phyloP scores from a whole-genome alignment of 2,113 vertebrate genomes.

The Anolis sagrei region DNA sequence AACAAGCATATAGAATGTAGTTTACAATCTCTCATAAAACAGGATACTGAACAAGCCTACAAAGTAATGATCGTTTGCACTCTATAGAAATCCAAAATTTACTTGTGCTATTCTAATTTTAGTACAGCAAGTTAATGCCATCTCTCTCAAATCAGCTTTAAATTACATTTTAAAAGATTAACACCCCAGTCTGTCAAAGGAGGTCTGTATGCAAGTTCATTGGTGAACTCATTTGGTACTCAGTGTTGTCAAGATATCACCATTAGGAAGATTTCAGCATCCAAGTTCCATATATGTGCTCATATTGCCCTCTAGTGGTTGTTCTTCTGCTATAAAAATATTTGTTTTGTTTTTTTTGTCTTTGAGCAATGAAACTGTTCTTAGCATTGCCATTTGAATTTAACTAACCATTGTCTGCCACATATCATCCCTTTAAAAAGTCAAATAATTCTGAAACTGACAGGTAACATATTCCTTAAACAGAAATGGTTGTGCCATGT shows the following conservation, averaged over 20 bases:
- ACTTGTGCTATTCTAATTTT: neutral
- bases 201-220: neutral
- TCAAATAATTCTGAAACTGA: neutral
- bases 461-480: neutral
- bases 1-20: neutral
- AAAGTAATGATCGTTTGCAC: neutral
- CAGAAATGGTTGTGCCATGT: neutral
- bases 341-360: neutral
- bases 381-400: neutral
- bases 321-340: accelerated
- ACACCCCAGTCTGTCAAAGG: neutral
- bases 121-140: neutral
- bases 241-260: neutral
- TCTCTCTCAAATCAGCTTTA: no score
- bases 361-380: neutral
- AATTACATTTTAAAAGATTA: neutral
- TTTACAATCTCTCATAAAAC: neutral
- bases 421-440: neutral
- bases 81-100: neutral
- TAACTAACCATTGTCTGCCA: neutral
- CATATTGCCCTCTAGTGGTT: constrained; percentile 65
- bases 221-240: neutral
- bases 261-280: accelerated
- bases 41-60: neutral
- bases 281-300: constrained; percentile 25